Evolutionary conservation across 2,888 invertebrate genomes (phyloP).

Genomic region (Philhelius pedissequus): DNA sequence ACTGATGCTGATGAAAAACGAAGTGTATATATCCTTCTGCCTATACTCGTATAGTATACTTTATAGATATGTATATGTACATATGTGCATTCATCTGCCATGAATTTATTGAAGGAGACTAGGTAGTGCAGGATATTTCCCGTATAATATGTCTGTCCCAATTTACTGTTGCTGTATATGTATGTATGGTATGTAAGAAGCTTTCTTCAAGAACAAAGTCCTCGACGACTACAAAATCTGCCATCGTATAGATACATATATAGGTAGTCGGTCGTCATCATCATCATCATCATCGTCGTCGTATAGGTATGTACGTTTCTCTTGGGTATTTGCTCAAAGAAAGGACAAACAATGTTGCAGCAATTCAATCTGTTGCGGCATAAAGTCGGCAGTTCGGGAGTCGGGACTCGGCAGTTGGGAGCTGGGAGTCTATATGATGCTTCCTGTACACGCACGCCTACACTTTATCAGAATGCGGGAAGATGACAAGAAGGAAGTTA

Average conservation of each 20-base stretch:
- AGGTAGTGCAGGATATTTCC: conserved; percentile 31
- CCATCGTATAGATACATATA: neutral
- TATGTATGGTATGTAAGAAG: neutral
- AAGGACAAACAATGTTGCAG: conserved; percentile 55
- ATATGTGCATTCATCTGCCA: conserved; percentile 47
- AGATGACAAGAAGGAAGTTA: conserved; percentile 36
- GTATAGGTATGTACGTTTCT: conserved; percentile 27
- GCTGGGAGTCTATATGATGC: neutral
- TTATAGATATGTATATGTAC: too few species aligned
- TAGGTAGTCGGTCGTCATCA: neutral
- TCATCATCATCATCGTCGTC: neutral
- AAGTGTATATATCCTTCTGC: conserved; percentile 42
- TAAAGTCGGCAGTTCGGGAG: neutral
- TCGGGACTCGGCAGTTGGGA: neutral
- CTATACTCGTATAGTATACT: too few species aligned
- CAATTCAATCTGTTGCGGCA: conserved; percentile 66
- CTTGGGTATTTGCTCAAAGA: conserved; percentile 50
- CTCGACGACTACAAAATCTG: conserved; percentile 2
- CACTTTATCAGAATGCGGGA: conserved; percentile 16
- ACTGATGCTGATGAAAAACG: conserved; percentile 47
- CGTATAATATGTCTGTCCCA: conserved; percentile 42
- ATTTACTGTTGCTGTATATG: neutral
- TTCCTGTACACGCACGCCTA: conserved; percentile 60
- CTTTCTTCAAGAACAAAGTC: conserved; percentile 45
- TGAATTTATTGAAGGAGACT: conserved; percentile 45